Evolutionary conservation across 2,888 invertebrate species (phyloP).

Genomic region (Calliscelio sp.): DNA sequence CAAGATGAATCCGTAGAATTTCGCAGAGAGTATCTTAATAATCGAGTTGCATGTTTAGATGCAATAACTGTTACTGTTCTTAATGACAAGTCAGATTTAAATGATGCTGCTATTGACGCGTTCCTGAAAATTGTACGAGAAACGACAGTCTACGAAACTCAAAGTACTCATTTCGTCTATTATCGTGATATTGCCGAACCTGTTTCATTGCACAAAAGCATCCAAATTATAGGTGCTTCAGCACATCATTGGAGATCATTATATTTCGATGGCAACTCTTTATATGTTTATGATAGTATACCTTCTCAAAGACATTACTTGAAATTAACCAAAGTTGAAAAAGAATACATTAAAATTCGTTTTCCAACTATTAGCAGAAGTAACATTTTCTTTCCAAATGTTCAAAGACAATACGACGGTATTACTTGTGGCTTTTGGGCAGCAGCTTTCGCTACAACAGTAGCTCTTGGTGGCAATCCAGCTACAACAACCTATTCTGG

Average conservation of each 20-base stretch:
- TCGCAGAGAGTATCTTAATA: slow-evolving; percentile 5
- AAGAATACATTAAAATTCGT: too few relatives aligned
- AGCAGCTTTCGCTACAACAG: too few relatives aligned
- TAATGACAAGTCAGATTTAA: background rate
- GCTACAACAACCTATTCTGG: too few relatives aligned
- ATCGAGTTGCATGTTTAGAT: background rate
- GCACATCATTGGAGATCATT: slow-evolving; percentile 1
- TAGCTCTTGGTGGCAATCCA: too few relatives aligned
- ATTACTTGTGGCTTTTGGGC: too few relatives aligned
- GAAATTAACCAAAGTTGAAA: too few relatives aligned
- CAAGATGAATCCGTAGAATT: background rate
- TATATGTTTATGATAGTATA: slow-evolving; percentile 10
- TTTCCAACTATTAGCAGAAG: too few relatives aligned
- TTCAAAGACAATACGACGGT: too few relatives aligned
- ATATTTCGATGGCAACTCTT: background rate
- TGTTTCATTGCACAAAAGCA: background rate
- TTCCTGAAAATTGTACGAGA: slow-evolving; percentile 10
- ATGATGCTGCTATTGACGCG: background rate
- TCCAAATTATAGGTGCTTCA: background rate
- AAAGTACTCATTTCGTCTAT: slow-evolving; percentile 6
- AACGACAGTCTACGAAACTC: background rate
- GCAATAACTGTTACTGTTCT: background rate
- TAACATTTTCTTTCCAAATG: too few relatives aligned
- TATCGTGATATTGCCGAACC: background rate
- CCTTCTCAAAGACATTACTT: too few relatives aligned